Conservation (phyloP, 2,113 vertebrate species). For the Xenopus laevis region DNA sequence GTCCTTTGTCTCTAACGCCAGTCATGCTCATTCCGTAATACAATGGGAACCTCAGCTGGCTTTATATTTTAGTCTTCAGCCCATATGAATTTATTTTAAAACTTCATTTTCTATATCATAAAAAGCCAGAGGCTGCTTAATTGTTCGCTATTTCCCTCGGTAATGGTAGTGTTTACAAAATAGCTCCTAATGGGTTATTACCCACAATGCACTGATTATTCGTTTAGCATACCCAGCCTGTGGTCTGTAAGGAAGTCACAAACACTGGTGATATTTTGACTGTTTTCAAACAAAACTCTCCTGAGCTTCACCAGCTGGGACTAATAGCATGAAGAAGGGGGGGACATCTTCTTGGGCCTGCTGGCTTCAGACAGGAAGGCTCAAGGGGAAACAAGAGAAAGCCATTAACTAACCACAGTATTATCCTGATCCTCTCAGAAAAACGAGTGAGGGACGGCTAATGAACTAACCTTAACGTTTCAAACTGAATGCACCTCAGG, state of each 20-base stretch:
- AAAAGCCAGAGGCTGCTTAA: too few species aligned
- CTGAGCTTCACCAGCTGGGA: constrained; percentile 70
- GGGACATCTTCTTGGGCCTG: constrained; percentile 74
- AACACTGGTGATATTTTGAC: constrained; percentile 41
- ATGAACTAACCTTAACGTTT: constrained; percentile 87
- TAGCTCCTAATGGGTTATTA: neutral
- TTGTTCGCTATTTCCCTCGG: too few species aligned
- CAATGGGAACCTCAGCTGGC: too few species aligned
- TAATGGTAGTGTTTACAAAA: too few species aligned
- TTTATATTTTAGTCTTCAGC: too few species aligned
- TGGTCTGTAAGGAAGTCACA: constrained; percentile 26
- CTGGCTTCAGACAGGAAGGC: constrained; percentile 87
- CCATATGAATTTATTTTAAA: too few species aligned
- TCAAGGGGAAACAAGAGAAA: constrained; percentile 96
- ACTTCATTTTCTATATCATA: too few species aligned
- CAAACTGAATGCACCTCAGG: constrained; percentile 81
- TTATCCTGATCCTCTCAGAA: constrained; percentile 93
- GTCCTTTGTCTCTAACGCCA: too few species aligned
- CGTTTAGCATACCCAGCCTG: neutral
- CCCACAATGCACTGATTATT: constrained; percentile 19
- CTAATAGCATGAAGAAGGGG: constrained; percentile 66
- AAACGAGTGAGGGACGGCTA: constrained; percentile 86
- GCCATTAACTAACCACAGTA: constrained; percentile 99
- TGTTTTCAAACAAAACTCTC: constrained; percentile 65
- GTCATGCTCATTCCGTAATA: too few species aligned